Evolutionary conservation across 2,113 vertebrate species (phyloP).

Genomic region (Caretta caretta): DNA sequence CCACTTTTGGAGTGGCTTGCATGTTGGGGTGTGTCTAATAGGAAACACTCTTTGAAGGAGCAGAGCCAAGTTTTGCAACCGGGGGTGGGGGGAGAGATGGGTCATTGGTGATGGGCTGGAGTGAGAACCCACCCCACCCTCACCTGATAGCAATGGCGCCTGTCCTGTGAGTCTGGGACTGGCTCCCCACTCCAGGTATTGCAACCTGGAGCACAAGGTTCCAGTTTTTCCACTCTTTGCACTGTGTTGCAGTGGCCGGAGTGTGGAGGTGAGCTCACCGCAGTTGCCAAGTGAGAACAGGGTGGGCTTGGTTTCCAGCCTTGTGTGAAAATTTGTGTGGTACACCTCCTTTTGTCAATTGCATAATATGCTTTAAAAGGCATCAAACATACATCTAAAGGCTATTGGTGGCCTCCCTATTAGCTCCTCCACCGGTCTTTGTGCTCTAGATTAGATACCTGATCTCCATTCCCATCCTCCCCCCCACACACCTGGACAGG

Average conservation of each 20-base stretch:
- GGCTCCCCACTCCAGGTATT: no score
- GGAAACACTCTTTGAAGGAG: background rate
- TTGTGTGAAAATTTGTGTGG: background rate
- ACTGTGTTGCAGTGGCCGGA: background rate
- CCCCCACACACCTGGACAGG: background rate
- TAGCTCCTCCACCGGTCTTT: background rate
- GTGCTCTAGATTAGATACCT: accelerated
- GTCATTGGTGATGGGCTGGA: background rate
- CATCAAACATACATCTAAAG: background rate
- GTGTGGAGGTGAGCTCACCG: background rate
- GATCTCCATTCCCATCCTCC: background rate
- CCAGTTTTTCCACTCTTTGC: background rate
- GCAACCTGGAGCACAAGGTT: no score
- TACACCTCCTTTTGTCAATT: background rate
- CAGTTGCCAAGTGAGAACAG: background rate
- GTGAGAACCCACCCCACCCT: background rate
- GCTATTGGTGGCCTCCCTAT: background rate
- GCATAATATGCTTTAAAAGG: background rate
- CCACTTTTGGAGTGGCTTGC: background rate
- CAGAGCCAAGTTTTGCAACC: background rate
- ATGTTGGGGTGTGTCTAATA: background rate
- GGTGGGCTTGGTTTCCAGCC: background rate
- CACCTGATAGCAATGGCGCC: background rate
- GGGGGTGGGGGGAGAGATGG: background rate
- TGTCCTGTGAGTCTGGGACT: background rate